Evolutionary conservation across 1,140 invertebrate species (phyloP).

Genomic region (Nasonia giraulti): DNA sequence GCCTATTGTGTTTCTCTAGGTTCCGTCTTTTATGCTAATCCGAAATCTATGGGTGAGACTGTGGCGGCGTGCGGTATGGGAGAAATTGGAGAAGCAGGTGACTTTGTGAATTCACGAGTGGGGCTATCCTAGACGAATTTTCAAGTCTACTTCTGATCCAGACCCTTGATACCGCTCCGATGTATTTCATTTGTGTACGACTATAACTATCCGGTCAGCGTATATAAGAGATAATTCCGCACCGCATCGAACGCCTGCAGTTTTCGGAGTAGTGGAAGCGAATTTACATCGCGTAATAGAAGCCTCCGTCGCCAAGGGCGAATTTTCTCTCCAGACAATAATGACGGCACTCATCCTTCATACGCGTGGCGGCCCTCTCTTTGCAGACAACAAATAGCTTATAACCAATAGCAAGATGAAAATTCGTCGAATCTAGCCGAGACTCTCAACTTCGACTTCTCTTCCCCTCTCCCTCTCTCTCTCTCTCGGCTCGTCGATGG

Average conservation of each 20-base stretch:
- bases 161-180: background rate
- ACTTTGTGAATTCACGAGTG: conserved; percentile 13
- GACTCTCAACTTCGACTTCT: background rate
- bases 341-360: background rate
- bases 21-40: conserved; percentile 31
- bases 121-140: background rate
- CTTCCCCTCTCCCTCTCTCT: conserved; percentile 18
- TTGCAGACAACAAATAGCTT: background rate
- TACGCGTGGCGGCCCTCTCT: too few relatives aligned
- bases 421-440: background rate
- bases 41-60: background rate
- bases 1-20: conserved; percentile 37
- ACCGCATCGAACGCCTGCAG: too few relatives aligned
- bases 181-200: too few relatives aligned
- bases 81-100: conserved; percentile 27
- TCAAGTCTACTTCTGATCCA: background rate
- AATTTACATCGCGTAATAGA: background rate
- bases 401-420: conserved; percentile 13
- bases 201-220: too few relatives aligned
- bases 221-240: too few relatives aligned
- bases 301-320: background rate
- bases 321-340: conserved; percentile 1
- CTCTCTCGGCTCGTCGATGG: conserved; percentile 58
- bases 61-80: background rate
- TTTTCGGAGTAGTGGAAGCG: background rate